phyloP scores from a whole-genome alignment of 2,888 invertebrate species.

The Ischnura elegans region DNA sequence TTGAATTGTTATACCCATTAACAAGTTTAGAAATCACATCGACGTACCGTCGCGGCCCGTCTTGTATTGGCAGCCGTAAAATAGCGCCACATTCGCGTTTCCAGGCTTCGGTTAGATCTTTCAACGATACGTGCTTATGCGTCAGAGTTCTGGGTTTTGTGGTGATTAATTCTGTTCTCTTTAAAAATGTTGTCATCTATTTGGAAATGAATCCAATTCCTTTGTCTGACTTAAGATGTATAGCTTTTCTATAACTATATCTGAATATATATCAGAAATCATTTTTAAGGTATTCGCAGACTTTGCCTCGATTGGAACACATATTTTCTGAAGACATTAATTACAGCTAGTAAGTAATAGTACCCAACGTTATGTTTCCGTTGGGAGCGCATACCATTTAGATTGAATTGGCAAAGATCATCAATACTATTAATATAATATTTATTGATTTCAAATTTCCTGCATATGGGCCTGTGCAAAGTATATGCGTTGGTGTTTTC shows the following conservation, averaged over 20 bases:
- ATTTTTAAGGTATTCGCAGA: neutral
- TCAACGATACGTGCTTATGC: slow-evolving; percentile 74
- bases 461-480: no score
- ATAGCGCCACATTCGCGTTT: slow-evolving; percentile 73
- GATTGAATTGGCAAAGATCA: no score
- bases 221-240: slow-evolving; percentile 72
- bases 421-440: no score
- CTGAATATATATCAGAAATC: slow-evolving; percentile 31
- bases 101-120: no score
- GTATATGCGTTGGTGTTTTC: no score
- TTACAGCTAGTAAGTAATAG: neutral
- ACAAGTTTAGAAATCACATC: slow-evolving; percentile 73
- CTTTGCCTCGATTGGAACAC: neutral
- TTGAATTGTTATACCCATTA: slow-evolving; percentile 72
- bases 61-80: slow-evolving; percentile 73
- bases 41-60: slow-evolving; percentile 73
- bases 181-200: slow-evolving; percentile 65
- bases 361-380: neutral
- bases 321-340: slow-evolving; percentile 28
- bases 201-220: slow-evolving; percentile 72
- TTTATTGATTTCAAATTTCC: no score
- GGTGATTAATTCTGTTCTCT: slow-evolving; percentile 71
- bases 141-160: slow-evolving; percentile 73
- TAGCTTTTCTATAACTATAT: slow-evolving; percentile 32
- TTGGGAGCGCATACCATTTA: neutral